phyloP scores from a whole-genome alignment of 1,140 invertebrate species.

The Ooceraea biroi region DNA sequence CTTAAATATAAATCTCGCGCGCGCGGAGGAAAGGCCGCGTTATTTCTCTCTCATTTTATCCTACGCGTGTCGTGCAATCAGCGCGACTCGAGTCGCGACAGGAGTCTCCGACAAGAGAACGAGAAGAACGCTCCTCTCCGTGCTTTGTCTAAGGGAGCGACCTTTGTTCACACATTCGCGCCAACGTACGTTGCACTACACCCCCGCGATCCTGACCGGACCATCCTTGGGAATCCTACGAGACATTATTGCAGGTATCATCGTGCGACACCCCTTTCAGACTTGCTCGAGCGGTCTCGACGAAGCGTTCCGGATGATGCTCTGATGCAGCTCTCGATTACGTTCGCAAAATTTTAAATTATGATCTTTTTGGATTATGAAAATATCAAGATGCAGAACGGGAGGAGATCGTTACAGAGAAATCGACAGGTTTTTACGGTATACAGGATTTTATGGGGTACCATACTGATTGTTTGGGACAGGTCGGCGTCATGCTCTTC shows the following conservation, averaged over 20 bases:
- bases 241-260: too few relatives aligned
- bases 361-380: too few relatives aligned
- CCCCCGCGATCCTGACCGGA: background rate
- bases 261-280: too few relatives aligned
- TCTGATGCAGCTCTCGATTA: too few relatives aligned
- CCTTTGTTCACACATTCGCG: slow-evolving; percentile 46
- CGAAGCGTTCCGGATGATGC: too few relatives aligned
- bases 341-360: too few relatives aligned
- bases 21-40: slow-evolving; percentile 8
- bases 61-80: slow-evolving; percentile 16
- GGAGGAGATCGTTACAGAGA: too few relatives aligned
- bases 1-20: slow-evolving; percentile 67
- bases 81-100: slow-evolving; percentile 1
- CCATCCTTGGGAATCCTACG: too few relatives aligned
- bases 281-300: too few relatives aligned
- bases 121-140: background rate
- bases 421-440: too few relatives aligned
- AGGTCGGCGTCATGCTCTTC: slow-evolving; percentile 14
- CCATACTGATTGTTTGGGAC: background rate
- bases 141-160: slow-evolving; percentile 26
- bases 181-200: background rate
- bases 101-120: slow-evolving; percentile 21
- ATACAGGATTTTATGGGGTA: background rate
- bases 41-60: background rate
- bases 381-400: too few relatives aligned